Base-by-base conservation (phyloP, 2,113 vertebrate genomes). In the Castor canadensis region DNA sequence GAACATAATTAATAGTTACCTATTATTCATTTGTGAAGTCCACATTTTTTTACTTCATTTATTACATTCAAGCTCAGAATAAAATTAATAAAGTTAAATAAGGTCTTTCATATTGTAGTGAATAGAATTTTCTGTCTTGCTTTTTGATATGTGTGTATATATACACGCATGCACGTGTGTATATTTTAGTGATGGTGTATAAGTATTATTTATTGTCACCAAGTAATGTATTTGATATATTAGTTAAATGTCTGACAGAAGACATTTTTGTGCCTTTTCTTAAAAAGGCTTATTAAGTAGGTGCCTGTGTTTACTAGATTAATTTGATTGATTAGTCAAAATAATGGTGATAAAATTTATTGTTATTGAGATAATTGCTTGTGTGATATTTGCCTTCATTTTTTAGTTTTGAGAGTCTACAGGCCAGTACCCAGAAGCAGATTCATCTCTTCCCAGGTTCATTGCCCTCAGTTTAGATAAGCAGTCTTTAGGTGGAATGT, bases 1-100 rank as follows among this genome's bases (percentile, higher is more conserved):
- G 85, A 95, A 95, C 43, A 95, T 97, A 98, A 97, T 97, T 95
- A 97, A 97, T 97, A 76, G 94, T 96, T 87, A 95, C 91, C 96
- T 96, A 98, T 97, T 98, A 97, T 3, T 98, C 97, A 97, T 67
- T 94, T 88, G 67, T 96, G 94, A 97, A 95, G 87, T 82, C 80
- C 66, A 96, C 91, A 94, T 67, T 91, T 97, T 60, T 85, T 95
- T 87, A 62, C 77, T 92, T 92, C 95, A 97, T 96, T 97, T 96
- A 89, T 97, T 97, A 98, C 97, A 94, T 84, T 76, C 71, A 86
- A 96, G 28, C 12, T 32, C 30, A 96, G 6, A 11, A 89, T 92
- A 82, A 95, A 96, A 96, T 52, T 91, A 60, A 87, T 87, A 91
- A 91, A 80, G 88, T 82, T 95, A 93, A 38, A 67, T 90, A 93